phyloP scores from a whole-genome alignment of 2,888 invertebrate species.

The Thecophora atra region DNA sequence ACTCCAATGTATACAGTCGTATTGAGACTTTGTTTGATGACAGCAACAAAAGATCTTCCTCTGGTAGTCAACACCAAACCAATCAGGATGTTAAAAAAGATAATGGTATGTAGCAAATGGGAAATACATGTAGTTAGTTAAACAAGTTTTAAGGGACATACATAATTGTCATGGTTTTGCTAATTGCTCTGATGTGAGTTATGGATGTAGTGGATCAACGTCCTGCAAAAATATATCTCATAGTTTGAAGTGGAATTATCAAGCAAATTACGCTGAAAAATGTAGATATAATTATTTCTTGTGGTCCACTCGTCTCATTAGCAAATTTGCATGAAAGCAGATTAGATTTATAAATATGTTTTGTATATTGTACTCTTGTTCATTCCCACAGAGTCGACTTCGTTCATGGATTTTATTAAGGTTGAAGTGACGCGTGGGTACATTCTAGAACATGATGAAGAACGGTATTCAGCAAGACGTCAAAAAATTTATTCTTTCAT shows the following conservation, averaged over 20 bases:
- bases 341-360: neutral
- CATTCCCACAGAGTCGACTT: conserved; percentile 45
- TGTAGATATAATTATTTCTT: too few relatives aligned
- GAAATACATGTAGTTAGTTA: conserved; percentile 1
- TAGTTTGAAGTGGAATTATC: neutral
- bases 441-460: conserved; percentile 93
- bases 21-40: conserved; percentile 57
- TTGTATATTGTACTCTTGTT: neutral
- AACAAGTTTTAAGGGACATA: neutral
- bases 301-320: too few relatives aligned
- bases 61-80: conserved; percentile 30
- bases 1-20: conserved; percentile 61
- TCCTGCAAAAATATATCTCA: neutral
- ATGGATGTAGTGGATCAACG: neutral
- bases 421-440: conserved; percentile 93
- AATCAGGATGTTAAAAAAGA: conserved; percentile 38
- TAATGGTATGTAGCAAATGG: conserved; percentile 40
- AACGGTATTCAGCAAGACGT: conserved; percentile 90
- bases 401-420: conserved; percentile 76
- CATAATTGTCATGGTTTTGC: neutral
- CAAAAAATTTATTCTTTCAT: conserved; percentile 97
- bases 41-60: conserved; percentile 23
- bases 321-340: neutral
- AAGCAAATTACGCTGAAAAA: neutral
- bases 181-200: neutral